These are phyloP conservation scores for Peromyscus melanophrys DNA, from an alignment of 2,797 vertebrate species.

Conservation along the genomic window DNA sequence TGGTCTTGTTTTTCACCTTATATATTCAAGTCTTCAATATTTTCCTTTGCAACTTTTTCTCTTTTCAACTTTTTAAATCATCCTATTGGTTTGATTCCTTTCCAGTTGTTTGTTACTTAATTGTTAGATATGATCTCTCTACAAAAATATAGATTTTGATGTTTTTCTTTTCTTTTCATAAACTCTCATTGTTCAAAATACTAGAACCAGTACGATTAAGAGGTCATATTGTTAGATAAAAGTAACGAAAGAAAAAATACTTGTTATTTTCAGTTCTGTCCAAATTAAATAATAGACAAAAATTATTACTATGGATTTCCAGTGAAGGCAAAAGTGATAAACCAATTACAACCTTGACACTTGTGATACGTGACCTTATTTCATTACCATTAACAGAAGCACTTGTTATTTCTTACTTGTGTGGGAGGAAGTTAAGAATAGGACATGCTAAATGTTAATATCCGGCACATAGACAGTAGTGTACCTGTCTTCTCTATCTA, in stretches of 20 bases:
- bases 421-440: neutral
- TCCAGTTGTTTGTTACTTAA: neutral
- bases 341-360: neutral
- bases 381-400: neutral
- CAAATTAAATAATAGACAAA: neutral
- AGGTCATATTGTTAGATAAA: neutral
- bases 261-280: neutral
- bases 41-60: neutral
- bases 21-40: neutral
- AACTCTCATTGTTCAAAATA: neutral
- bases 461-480: neutral
- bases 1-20: neutral
- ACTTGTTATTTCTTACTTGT: neutral
- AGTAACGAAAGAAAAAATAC: neutral
- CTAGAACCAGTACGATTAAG: neutral
- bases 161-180: neutral
- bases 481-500: neutral
- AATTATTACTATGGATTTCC: neutral
- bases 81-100: neutral
- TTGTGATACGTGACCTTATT: neutral
- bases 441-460: neutral
- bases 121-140: conserved; percentile 8
- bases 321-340: neutral
- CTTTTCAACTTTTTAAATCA: neutral
- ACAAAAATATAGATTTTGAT: neutral